phyloP scores from a whole-genome alignment of 2,797 vertebrate species.

The Muscicapa comitata region DNA sequence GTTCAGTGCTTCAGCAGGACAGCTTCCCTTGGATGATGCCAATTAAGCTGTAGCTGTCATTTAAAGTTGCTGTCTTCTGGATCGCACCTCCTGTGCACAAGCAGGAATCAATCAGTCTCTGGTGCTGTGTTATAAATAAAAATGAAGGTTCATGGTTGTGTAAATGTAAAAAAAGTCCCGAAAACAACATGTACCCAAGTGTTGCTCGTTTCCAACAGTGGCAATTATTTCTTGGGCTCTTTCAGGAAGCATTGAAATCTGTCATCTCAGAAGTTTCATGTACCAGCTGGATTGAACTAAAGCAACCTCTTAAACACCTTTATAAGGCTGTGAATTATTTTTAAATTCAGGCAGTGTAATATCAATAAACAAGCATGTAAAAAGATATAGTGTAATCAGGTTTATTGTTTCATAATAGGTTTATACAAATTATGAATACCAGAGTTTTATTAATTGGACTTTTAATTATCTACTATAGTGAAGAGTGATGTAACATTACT shows the following conservation, averaged over 20 bases:
- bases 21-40: constrained; percentile 32
- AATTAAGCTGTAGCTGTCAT: constrained; percentile 65
- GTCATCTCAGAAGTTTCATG: neutral
- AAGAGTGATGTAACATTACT: constrained; percentile 91
- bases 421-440: constrained; percentile 75
- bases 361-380: constrained; percentile 25
- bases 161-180: neutral
- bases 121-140: constrained; percentile 10
- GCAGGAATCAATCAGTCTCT: constrained; percentile 19
- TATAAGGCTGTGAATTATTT: neutral
- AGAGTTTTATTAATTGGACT: constrained; percentile 88
- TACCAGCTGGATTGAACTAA: neutral
- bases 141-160: neutral
- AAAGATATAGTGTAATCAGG: constrained; percentile 39
- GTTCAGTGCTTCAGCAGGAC: constrained; percentile 38
- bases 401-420: constrained; percentile 71
- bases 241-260: neutral
- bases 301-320: neutral
- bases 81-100: neutral
- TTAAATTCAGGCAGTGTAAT: constrained; percentile 3
- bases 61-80: constrained; percentile 22
- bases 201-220: neutral
- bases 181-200: neutral
- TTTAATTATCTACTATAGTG: constrained; percentile 89
- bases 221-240: neutral